Evolutionary conservation across 2,113 vertebrate species (phyloP), one percentile per base, ranked within the genome.

Genomic region (Mustela nigripes): DNA sequence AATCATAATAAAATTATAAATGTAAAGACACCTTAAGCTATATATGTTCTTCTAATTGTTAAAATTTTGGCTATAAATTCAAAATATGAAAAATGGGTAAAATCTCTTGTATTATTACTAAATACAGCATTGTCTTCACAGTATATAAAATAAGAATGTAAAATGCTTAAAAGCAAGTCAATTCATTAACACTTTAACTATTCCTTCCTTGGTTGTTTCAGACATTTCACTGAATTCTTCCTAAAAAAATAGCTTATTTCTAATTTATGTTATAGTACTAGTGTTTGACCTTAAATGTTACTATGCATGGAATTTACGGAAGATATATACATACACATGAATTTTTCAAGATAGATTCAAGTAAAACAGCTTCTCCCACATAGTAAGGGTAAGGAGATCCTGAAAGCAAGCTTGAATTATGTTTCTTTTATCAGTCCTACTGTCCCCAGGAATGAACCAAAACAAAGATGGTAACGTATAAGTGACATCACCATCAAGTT

Each of bases 401-500:
- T 60, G 76, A 98, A 91, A 96, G 98, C 98, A 95, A 95, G 96
- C 98, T 97, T 98, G 98, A 98, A 98, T 98, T 97, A 98, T 97
- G 86, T 94, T 98, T 98, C 98, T 98, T 98, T 97, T 97, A 98
- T 98, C 97, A 97, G 97, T 63, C 94, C 95, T 39, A 73, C 58
- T 89, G 96, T 92, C 96, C 98, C 97, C 76, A 97, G 99, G 18
- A 98, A 36, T 95, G 98, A 98, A 98, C 97, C 82, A 8, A 98
- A 98, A 96, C 95, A 93, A 94, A 97, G 89, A 65, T 96, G 98
- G 99, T 98, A 99, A 98, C 97, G 95, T 69, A 21, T 67, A 98
- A 96, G 98, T 99, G 99, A 99, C 98, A 99, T 99, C 99, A 99
- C 98, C 98, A 97, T 96, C 94, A 93, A 92, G 98, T 98, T 98